Percentiles rank a stretch among this genome's conserved stretches.
Evolutionary conservation across 2,113 vertebrate genomes (phyloP).

Genomic region (Plectropomus leopardus): DNA sequence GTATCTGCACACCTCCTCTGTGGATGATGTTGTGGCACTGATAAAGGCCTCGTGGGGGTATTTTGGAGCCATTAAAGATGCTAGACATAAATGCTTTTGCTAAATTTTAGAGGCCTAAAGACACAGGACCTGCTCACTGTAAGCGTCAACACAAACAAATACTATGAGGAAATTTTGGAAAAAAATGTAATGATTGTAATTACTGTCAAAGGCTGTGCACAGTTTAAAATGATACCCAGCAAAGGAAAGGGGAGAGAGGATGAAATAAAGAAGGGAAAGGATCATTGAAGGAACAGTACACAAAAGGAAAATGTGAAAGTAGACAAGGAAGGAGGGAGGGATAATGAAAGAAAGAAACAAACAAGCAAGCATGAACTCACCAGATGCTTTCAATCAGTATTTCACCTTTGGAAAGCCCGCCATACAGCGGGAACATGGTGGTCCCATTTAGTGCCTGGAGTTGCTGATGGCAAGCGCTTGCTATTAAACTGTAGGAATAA

Average conservation of each 20-base stretch:
- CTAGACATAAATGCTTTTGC: constrained; percentile 13
- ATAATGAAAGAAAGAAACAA: neutral
- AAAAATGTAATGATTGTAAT: neutral
- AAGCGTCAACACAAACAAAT: neutral
- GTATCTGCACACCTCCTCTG: constrained; percentile 36
- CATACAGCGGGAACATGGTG: constrained; percentile 1
- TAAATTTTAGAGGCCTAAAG: constrained; percentile 6
- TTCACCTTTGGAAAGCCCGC: constrained; percentile 16
- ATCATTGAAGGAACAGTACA: neutral
- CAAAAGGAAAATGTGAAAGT: no score
- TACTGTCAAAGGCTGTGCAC: neutral
- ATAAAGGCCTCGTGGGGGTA: constrained; percentile 31
- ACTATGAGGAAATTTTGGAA: neutral
- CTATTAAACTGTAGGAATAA: constrained; percentile 25
- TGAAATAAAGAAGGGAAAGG: neutral
- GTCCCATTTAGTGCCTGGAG: constrained; percentile 23
- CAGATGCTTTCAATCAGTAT: constrained; percentile 25
- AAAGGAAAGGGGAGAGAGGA: neutral
- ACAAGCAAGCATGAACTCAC: constrained; percentile 6
- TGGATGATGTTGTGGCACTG: neutral
- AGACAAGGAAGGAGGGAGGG: neutral
- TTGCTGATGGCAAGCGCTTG: constrained; percentile 26
- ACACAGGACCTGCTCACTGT: neutral
- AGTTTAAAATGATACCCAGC: neutral
- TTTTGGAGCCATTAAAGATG: constrained; percentile 34